phyloP scores from a whole-genome alignment of 2,113 vertebrate genomes.

The Xiphophorus maculatus region DNA sequence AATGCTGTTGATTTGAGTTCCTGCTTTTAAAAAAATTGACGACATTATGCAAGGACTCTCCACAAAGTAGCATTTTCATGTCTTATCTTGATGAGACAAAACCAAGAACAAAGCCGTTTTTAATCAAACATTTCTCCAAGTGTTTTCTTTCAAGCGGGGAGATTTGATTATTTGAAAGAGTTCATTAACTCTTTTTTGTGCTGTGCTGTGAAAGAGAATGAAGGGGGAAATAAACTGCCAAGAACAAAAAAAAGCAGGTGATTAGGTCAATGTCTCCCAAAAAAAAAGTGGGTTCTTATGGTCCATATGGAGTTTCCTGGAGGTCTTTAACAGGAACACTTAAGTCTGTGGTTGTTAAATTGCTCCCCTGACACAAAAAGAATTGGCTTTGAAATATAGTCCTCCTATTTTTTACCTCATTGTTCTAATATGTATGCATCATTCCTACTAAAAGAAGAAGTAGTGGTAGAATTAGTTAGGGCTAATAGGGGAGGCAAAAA shows the following conservation, averaged over 20 bases:
- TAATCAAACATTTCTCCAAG: not conserved
- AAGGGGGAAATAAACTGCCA: not conserved
- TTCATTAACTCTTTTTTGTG: not conserved
- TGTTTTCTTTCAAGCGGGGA: not conserved
- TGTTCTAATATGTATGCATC: not conserved
- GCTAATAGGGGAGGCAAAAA: no score
- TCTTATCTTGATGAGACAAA: not conserved
- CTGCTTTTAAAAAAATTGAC: no score
- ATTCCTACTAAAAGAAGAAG: not conserved
- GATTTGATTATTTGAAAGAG: not conserved
- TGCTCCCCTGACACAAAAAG: not conserved
- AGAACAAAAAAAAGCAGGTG: slow-evolving; percentile 17
- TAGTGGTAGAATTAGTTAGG: no score
- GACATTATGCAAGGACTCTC: no score
- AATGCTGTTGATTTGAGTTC: slow-evolving; percentile 3
- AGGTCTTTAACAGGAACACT: slow-evolving; percentile 31
- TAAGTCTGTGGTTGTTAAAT: slow-evolving; percentile 8
- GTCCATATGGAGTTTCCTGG: slow-evolving; percentile 18
- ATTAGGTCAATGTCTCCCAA: slow-evolving; percentile 46
- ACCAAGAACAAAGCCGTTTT: not conserved
- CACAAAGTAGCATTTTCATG: no score
- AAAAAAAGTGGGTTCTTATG: slow-evolving; percentile 14
- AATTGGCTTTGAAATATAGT: not conserved
- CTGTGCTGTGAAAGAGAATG: not conserved
- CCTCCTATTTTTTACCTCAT: not conserved